phyloP scores from a whole-genome alignment of 1,140 invertebrate species.

The Bombus confusus region DNA sequence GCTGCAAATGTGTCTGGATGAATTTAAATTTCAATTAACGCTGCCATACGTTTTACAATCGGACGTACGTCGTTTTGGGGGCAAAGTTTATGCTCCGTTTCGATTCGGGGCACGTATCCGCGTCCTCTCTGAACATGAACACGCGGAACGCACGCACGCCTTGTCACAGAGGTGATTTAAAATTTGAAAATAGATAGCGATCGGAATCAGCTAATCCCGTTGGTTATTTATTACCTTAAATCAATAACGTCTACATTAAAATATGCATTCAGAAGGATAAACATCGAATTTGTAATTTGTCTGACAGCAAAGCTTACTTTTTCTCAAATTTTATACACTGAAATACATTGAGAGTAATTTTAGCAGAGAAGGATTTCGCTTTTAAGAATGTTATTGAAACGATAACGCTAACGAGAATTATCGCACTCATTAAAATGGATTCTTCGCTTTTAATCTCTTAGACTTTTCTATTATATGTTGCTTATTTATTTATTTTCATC shows the following conservation, averaged over 20 bases:
- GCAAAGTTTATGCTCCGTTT: slow-evolving; percentile 32
- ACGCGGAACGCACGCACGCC: background rate
- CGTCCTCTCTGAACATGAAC: background rate
- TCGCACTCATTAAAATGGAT: no score
- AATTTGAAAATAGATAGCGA: background rate
- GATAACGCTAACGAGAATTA: no score
- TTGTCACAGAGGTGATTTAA: background rate
- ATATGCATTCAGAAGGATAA: background rate
- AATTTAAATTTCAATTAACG: slow-evolving; percentile 52
- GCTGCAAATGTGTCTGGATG: background rate
- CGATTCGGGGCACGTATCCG: slow-evolving; percentile 26
- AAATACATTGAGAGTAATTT: no score
- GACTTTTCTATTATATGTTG: background rate
- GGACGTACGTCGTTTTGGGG: slow-evolving; percentile 1
- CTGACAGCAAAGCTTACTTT: background rate
- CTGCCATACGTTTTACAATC: slow-evolving; percentile 35
- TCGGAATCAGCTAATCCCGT: background rate
- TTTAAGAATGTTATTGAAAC: no score
- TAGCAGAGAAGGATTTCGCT: no score
- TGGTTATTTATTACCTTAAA: background rate
- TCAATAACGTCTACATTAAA: background rate
- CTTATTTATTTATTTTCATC: background rate
- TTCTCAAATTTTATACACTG: background rate
- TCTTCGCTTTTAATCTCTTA: no score
- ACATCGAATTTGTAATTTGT: background rate